These are phyloP conservation scores for Geothlypis trichas DNA, from an alignment of 2,113 vertebrate genomes.

Conservation along the genomic window DNA sequence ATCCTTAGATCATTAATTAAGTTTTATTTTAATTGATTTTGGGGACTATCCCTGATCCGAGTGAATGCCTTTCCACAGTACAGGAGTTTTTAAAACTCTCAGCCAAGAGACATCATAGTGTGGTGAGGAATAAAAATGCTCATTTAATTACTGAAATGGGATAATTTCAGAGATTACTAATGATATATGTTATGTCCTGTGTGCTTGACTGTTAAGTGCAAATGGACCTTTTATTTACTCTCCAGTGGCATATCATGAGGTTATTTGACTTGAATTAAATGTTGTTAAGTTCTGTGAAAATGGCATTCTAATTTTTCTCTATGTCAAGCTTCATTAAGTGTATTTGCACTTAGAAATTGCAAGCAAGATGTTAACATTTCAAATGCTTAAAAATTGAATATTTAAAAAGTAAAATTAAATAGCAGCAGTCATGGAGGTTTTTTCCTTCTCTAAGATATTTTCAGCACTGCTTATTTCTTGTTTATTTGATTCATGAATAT, in stretches of 20 bases:
- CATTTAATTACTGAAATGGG: neutral
- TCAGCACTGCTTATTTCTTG: constrained; percentile 32
- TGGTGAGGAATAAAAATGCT: neutral
- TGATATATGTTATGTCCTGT: neutral
- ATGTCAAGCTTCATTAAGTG: constrained; percentile 38
- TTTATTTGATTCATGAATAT: constrained; percentile 73
- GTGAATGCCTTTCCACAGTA: neutral
- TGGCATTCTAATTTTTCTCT: constrained; percentile 30
- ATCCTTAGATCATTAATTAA: neutral
- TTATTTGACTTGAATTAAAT: constrained; percentile 24
- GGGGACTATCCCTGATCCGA: neutral
- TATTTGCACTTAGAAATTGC: constrained; percentile 9
- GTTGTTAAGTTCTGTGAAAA: neutral
- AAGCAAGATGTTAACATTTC: constrained; percentile 51
- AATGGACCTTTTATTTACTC: constrained; percentile 13
- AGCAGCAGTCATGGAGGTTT: neutral
- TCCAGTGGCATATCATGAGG: neutral
- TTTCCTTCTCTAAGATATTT: constrained; percentile 2
- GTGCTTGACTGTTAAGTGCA: neutral
- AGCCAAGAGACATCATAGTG: neutral
- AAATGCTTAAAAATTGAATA: constrained; percentile 26
- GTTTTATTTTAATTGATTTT: neutral
- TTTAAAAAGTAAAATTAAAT: neutral
- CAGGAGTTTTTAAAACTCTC: neutral
- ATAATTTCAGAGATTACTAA: neutral